Evolutionary conservation across 35 echinoderm and acorn worm genomes (phyloP), one percentile per base, ranked within the genome.

Genomic region (Holothuria glaberrima): DNA sequence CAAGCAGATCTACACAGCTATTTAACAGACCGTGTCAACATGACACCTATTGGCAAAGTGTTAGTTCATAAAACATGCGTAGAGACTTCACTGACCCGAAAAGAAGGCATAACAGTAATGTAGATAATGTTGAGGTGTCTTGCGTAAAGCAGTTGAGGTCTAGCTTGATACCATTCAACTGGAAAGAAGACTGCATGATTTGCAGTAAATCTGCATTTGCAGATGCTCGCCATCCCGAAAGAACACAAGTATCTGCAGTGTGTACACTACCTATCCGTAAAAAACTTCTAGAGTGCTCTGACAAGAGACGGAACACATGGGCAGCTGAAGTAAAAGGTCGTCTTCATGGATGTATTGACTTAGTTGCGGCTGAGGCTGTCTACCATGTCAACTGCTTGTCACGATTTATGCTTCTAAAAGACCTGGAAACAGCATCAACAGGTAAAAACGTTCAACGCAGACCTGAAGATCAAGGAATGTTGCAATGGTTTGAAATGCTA

Each of bases 321-420:
- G 48, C 57, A 86, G 12, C 13, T 59, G 30, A 64, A 33, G 83
- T 86, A 30, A 24, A 38, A 24, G 38, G 21, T 35, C 22, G 83
- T 30, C 9, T 86, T 61, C 18, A 29, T 17, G 30, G 57, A 26
- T 56, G 20, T 32, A 56, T 60, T 59, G 83, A 86, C 38, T 38
- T 86, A 17, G 48, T 33, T 29, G 83, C 83, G 22, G 83, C 83
- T 20, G 83, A 86, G 26, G 83, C 83, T 66, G 34, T 61, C 20
- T 64, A 86, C 32, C 83, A 86, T 62, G 48, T 26, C 28, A 32
- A 30, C 21, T 64, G 83, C 35, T 86, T 38, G 36, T 52, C n/a
- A 38, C 46, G 26, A 82, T 50, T 82, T 82, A 48, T 25, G 78
- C 83, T 31, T 25, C 20, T 86, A 30, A 14, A 20, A 59, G 30